These are phyloP conservation scores for Drosophila paulistorum DNA, from an alignment of 1,140 invertebrate genomes.

Conservation along the genomic window DNA sequence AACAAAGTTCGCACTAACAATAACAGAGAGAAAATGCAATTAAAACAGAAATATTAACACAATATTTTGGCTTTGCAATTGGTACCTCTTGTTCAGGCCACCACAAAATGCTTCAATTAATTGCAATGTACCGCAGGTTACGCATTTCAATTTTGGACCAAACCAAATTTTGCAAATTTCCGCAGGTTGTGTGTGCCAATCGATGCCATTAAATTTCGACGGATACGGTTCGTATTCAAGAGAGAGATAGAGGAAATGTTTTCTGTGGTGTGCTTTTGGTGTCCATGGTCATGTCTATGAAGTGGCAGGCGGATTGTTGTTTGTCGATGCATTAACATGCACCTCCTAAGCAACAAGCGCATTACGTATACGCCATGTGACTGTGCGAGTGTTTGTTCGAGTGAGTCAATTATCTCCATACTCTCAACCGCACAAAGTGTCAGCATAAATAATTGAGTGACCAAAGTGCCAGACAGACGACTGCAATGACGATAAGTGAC, in stretches of 20 bases:
- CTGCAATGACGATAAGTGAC: constrained; percentile 38
- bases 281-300: constrained; percentile 64
- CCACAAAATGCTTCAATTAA: constrained; percentile 53
- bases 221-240: constrained; percentile 14
- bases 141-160: constrained; percentile 51
- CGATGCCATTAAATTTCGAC: constrained; percentile 62
- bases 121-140: constrained; percentile 40
- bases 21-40: constrained; percentile 32
- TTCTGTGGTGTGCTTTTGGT: constrained; percentile 38
- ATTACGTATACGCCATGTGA: constrained; percentile 72
- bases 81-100: not conserved
- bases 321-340: constrained; percentile 73
- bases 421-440: constrained; percentile 65
- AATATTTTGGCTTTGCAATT: constrained; percentile 31
- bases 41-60: constrained; percentile 41
- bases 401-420: constrained; percentile 61
- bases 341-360: constrained; percentile 29
- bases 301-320: constrained; percentile 37
- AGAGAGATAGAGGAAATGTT: not conserved
- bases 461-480: constrained; percentile 59
- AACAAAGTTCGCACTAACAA: not conserved
- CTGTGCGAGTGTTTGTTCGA: not conserved
- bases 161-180: constrained; percentile 68
- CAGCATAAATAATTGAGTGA: constrained; percentile 74
- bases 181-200: constrained; percentile 44